Percentiles rank a stretch among this genome's conserved stretches.
phyloP scores from a whole-genome alignment of 2,888 invertebrate genomes.

The Palloptera scutellata region DNA sequence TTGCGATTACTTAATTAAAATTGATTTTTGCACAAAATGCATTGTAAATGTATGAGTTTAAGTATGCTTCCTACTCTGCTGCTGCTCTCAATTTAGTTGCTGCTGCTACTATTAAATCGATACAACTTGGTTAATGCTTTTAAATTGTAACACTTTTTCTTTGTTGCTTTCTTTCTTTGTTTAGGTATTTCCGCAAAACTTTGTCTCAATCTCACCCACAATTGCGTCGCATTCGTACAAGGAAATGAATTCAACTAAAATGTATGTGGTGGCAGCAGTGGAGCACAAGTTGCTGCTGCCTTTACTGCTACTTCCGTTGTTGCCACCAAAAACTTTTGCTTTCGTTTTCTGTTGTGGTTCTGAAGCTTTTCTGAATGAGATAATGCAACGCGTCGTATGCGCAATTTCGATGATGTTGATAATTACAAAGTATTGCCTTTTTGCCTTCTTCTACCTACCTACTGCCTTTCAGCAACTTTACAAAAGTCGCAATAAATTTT shows the following conservation, averaged over 20 bases:
- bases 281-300: neutral
- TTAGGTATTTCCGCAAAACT: neutral
- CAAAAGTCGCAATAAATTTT: too few species aligned
- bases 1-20: conserved; percentile 22
- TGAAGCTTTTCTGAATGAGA: conserved; percentile 39
- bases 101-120: conserved; percentile 23
- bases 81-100: neutral
- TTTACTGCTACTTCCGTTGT: neutral
- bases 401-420: neutral
- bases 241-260: neutral
- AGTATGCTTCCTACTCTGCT: neutral
- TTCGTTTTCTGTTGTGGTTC: conserved; percentile 21
- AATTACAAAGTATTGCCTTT: neutral
- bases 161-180: conserved; percentile 1
- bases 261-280: too few species aligned
- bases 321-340: conserved; percentile 35
- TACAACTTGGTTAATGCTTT: conserved; percentile 7
- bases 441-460: too few species aligned
- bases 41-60: conserved; percentile 8
- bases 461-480: too few species aligned
- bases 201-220: neutral
- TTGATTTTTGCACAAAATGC: conserved; percentile 29
- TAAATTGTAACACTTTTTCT: neutral
- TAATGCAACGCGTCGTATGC: conserved; percentile 19
- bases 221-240: neutral